Conservation (phyloP, 2,797 vertebrate genomes). For the Sebastes minor region DNA sequence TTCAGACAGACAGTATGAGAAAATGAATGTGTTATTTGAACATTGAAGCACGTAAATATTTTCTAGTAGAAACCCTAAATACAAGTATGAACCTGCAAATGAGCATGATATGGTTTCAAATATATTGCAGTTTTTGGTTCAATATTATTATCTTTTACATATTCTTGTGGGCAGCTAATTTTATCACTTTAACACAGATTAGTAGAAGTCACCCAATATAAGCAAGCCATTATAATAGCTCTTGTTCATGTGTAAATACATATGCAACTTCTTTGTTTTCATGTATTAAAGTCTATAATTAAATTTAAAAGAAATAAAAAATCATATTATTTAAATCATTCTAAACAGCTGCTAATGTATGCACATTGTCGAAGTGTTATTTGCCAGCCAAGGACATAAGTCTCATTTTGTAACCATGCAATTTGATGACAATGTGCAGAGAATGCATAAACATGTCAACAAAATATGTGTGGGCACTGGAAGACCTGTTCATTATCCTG, state of each 20-base stretch:
- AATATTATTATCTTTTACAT: too few species aligned
- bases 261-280: background rate
- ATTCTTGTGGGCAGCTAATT: too few species aligned
- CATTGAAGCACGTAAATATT: too few species aligned
- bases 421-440: background rate
- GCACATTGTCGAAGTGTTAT: background rate
- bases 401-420: background rate
- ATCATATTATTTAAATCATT: background rate
- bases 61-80: too few species aligned
- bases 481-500: background rate
- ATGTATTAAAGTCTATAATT: background rate
- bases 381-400: background rate
- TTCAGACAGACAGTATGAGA: too few species aligned
- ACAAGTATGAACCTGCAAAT: too few species aligned
- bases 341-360: background rate
- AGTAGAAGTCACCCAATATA: background rate
- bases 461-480: background rate
- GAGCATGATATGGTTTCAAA: too few species aligned
- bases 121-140: too few species aligned
- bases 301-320: background rate
- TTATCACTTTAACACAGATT: too few species aligned
- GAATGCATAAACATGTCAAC: background rate
- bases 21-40: too few species aligned
- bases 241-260: background rate
- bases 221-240: background rate